Conservation (phyloP, 2,888 invertebrate species). For the Pammene aurita region DNA sequence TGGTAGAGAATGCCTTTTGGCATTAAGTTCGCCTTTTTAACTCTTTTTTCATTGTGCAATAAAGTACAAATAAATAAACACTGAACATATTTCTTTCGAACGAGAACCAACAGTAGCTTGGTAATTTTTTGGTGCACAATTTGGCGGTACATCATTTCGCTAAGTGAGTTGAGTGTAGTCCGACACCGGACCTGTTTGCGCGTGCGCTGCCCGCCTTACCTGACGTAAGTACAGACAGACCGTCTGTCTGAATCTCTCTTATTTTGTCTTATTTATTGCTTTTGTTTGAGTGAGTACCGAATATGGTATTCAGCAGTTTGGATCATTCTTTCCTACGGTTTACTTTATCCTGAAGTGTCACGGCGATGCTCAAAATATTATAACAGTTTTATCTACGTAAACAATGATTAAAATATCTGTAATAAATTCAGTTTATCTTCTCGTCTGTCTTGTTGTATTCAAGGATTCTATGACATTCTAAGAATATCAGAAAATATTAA, state of each 20-base stretch:
- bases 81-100: not conserved
- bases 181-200: constrained; percentile 59
- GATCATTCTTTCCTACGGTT: not conserved
- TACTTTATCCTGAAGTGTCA: not conserved
- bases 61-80: too few relatives aligned
- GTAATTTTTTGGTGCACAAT: constrained; percentile 44
- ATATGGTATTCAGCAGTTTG: not conserved
- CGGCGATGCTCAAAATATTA: not conserved
- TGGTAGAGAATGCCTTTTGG: too few relatives aligned
- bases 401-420: too few relatives aligned
- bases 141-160: constrained; percentile 58
- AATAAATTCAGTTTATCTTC: too few relatives aligned
- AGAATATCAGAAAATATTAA: too few relatives aligned
- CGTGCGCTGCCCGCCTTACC: constrained; percentile 41
- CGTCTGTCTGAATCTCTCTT: not conserved
- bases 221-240: constrained; percentile 11
- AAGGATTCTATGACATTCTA: too few relatives aligned
- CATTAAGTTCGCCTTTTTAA: too few relatives aligned
- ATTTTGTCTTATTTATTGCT: not conserved
- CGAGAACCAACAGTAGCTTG: constrained; percentile 14
- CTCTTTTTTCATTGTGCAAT: too few relatives aligned
- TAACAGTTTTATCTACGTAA: too few relatives aligned
- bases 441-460: too few relatives aligned
- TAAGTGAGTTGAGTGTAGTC: constrained; percentile 53
- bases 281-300: not conserved